Conservation (phyloP, 2,888 invertebrate genomes). For the Pachycephus smyrnensis region DNA sequence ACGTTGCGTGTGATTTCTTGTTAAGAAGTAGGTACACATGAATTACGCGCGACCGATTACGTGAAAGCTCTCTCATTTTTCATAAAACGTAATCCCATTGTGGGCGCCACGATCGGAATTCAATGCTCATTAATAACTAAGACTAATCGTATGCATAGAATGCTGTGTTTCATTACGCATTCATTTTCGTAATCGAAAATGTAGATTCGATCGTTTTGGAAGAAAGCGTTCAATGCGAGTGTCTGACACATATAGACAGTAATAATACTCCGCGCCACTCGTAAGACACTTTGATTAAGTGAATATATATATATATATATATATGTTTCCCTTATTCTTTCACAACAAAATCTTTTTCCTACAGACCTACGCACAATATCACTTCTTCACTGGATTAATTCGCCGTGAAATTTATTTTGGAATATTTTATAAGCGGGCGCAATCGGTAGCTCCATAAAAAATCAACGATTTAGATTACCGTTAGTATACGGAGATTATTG, state of each 20-base stretch:
- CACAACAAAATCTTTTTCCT: background rate
- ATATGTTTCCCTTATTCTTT: background rate
- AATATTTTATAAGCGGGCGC: background rate
- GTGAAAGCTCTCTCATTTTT: background rate
- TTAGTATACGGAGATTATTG: background rate
- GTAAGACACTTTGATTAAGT: background rate
- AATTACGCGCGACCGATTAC: background rate
- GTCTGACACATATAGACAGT: background rate
- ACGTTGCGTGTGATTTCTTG: background rate
- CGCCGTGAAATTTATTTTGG: background rate
- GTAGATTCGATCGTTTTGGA: background rate
- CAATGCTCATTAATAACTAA: background rate
- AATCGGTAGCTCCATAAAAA: background rate
- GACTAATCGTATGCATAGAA: conserved; percentile 7
- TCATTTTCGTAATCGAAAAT: conserved; percentile 4
- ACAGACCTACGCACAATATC: background rate
- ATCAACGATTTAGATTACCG: background rate
- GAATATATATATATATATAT: background rate
- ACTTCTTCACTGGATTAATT: background rate
- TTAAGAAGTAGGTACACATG: background rate
- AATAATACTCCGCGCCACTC: background rate
- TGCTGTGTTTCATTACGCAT: conserved; percentile 3
- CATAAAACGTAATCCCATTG: conserved; percentile 1
- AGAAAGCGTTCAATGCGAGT: background rate
- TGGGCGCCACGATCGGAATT: background rate